These are phyloP conservation scores for Lemur catta DNA, from an alignment of 2,797 vertebrate species.

Conservation along the genomic window DNA sequence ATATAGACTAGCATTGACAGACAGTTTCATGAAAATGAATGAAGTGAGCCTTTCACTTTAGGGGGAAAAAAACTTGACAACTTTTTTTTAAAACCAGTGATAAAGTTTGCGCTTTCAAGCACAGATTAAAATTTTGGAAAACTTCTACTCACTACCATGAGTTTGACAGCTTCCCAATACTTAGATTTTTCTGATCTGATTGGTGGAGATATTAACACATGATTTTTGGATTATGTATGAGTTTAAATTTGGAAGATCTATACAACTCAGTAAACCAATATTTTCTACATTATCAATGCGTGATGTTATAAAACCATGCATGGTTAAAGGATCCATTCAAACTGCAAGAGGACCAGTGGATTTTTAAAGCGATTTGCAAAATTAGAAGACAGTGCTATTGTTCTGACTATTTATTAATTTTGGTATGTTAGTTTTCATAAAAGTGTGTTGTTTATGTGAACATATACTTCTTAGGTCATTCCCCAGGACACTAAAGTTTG, in stretches of 20 bases:
- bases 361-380: not conserved
- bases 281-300: not conserved
- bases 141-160: not conserved
- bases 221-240: not conserved
- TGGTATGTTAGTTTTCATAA: not conserved
- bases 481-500: not conserved
- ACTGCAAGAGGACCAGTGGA: not conserved
- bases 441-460: not conserved
- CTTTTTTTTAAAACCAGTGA: not conserved
- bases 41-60: not conserved
- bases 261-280: not conserved
- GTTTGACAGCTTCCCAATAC: not conserved
- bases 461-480: not conserved
- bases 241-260: not conserved
- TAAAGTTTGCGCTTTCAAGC: conserved; percentile 7
- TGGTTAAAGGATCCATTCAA: not conserved
- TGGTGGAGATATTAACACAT: not conserved
- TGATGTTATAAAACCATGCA: not conserved
- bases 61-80: not conserved
- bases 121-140: not conserved
- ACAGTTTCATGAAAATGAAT: not conserved
- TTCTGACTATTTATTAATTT: not conserved
- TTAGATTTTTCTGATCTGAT: not conserved
- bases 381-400: not conserved
- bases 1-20: not conserved